A percentile compares a stretch with the other conserved stretches of the same genome.
These are phyloP conservation scores for Yasuhikotakia modesta DNA, from an alignment of 2,797 vertebrate species.

Conservation along the genomic window DNA sequence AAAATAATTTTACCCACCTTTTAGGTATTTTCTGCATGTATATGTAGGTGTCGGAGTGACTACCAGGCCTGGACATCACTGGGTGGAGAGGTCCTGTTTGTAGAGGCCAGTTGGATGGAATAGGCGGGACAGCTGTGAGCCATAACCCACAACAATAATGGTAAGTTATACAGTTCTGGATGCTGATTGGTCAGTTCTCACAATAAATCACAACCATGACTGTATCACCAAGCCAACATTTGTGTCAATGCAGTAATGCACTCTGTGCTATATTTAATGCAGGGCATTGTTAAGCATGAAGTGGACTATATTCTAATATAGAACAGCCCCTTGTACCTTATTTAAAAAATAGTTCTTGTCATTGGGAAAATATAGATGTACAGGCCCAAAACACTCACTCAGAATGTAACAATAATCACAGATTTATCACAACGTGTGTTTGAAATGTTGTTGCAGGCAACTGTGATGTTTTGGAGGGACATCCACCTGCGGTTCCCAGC, in stretches of 20 bases:
- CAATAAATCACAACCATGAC: no score
- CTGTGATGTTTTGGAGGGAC: conserved; percentile 93
- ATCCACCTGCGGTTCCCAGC: conserved; percentile 99
- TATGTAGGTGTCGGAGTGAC: conserved; percentile 86
- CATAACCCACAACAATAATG: conserved; percentile 86
- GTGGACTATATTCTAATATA: no score
- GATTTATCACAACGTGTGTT: conserved; percentile 21
- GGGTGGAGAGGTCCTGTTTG: conserved; percentile 97
- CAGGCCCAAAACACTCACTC: background rate
- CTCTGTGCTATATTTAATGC: no score
- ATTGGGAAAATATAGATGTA: background rate
- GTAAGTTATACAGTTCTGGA: conserved; percentile 68
- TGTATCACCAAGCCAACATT: no score
- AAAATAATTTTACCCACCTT: background rate
- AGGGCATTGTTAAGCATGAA: no score
- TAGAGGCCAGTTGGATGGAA: conserved; percentile 94
- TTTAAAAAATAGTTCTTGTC: background rate
- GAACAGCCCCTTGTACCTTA: no score
- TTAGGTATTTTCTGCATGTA: conserved; percentile 19
- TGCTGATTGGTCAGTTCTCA: background rate
- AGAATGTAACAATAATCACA: background rate
- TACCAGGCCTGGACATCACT: conserved; percentile 95
- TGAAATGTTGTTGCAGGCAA: conserved; percentile 79
- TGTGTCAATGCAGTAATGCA: no score
- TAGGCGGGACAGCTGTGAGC: conserved; percentile 91